A percentile compares a stretch with the other conserved stretches of the same genome.
Evolutionary conservation across 2,888 invertebrate species (phyloP).

Genomic region (Drosophila peninsularis): DNA sequence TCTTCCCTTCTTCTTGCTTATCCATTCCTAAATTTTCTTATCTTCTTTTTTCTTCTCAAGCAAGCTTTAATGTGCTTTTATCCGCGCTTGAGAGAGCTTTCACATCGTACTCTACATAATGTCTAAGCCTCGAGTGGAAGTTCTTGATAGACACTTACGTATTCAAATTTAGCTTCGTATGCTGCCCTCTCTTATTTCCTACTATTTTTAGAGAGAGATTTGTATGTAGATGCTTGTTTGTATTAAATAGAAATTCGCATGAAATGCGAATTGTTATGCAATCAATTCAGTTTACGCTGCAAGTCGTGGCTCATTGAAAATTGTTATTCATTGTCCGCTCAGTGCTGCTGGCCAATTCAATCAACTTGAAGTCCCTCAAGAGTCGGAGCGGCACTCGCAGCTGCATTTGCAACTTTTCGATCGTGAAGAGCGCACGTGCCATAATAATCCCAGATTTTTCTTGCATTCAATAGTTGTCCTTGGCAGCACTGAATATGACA

Average conservation of each 20-base stretch:
- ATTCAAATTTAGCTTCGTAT: background rate
- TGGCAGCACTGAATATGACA: background rate
- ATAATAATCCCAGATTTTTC: background rate
- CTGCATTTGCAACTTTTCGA: background rate
- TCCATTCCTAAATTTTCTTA: background rate
- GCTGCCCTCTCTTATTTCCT: background rate
- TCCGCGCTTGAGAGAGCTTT: background rate
- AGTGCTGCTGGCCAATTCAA: background rate
- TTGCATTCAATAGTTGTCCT: background rate
- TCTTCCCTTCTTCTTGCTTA: too few species aligned
- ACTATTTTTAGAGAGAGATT: too few species aligned
- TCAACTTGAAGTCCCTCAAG: background rate
- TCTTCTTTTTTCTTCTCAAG: background rate
- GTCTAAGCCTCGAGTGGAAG: background rate
- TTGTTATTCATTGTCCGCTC: background rate
- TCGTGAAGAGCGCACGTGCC: conserved; percentile 5
- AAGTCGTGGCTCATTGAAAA: background rate
- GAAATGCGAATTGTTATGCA: background rate
- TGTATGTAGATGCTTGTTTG: background rate
- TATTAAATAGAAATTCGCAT: background rate
- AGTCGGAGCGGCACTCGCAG: background rate
- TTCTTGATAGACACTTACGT: background rate
- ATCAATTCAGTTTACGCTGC: background rate
- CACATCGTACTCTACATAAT: too few species aligned
- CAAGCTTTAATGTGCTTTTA: background rate